Base-by-base conservation (phyloP, 2,888 invertebrate genomes). In the Amorpha juglandis region DNA sequence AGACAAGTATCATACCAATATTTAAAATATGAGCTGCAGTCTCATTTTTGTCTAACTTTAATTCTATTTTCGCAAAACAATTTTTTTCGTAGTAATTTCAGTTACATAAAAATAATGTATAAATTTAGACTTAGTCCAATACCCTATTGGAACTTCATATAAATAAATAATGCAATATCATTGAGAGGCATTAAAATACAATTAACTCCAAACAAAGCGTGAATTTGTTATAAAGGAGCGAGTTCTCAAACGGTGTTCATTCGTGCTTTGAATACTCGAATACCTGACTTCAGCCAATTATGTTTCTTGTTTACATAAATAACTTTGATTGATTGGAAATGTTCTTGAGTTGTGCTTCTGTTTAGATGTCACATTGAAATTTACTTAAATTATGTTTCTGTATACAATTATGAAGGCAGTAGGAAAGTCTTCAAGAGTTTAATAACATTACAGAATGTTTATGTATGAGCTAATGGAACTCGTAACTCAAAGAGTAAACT, bases 221-320 rank as follows among this genome's bases (percentile, higher is more conserved):
- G 42, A 58, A 58, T 42, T 12, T 42, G 19, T 58, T 42, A 58
- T 58, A 19, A 55, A 58, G 38, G 11, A 42, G 50, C 19, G 19
- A 50, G 8, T 19, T 50, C 19, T 33, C 35, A 14, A 53, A 19
- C 16, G 19, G 42, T 16, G 16, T 55, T 58, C 58, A 19, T 38
- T 38, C 58, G 42, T 58, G 58, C 12, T 21, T 6, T 12, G 58
- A 58, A 58, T 58, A 42, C 42, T 58, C 12, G 9, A 58, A 58
- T 42, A 58, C 55, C 58, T 58, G 58, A 16, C 19, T 42, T 42
- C 12, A 19, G 19, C 58, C 58, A 58, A 58, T 58, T 58, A 58
- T 42, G 35, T 58, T 58, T 58, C 58, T 58, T 58, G 42, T 58
- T 58, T 58, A 38, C 38, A n/a, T 35, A 53, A 58, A 55, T 55